Percentiles rank a stretch among this genome's conserved stretches.
phyloP scores from a whole-genome alignment of 2,113 vertebrate genomes.

The Picathartes gymnocephalus region DNA sequence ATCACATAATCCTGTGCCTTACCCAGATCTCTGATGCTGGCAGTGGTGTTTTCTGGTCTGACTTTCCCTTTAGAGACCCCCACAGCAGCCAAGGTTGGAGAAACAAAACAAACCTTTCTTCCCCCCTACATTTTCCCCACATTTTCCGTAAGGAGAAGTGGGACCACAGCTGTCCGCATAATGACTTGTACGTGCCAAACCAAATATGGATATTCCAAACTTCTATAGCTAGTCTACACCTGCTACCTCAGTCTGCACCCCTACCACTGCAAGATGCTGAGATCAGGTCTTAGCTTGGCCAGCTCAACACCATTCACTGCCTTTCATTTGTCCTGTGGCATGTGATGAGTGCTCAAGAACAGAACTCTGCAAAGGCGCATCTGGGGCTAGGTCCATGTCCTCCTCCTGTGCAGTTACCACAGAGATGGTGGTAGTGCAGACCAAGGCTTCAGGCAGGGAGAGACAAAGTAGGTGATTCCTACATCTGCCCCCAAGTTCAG shows the following conservation, averaged over 20 bases:
- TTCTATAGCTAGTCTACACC: background rate
- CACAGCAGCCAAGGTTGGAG: background rate
- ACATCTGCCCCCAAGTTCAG: background rate
- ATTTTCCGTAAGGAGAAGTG: background rate
- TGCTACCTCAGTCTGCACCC: background rate
- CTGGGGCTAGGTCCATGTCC: no score
- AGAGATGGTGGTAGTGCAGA: background rate
- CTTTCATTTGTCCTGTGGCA: background rate
- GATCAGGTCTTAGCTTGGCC: background rate
- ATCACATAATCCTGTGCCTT: background rate
- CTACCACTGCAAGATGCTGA: background rate
- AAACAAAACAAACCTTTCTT: background rate
- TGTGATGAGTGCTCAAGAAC: background rate
- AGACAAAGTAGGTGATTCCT: background rate
- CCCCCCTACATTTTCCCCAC: background rate
- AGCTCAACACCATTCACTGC: background rate
- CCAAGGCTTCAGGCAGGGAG: background rate
- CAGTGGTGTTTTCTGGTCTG: background rate
- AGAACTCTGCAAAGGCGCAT: background rate
- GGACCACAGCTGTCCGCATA: background rate
- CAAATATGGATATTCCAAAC: background rate
- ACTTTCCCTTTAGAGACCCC: background rate
- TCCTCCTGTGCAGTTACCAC: background rate
- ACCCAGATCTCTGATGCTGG: background rate
- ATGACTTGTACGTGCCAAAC: background rate